A percentile compares a stretch with the other conserved stretches of the same genome.
Conservation (phyloP, 2,797 vertebrate genomes). For the Parauchenoglanis ngamensis region DNA sequence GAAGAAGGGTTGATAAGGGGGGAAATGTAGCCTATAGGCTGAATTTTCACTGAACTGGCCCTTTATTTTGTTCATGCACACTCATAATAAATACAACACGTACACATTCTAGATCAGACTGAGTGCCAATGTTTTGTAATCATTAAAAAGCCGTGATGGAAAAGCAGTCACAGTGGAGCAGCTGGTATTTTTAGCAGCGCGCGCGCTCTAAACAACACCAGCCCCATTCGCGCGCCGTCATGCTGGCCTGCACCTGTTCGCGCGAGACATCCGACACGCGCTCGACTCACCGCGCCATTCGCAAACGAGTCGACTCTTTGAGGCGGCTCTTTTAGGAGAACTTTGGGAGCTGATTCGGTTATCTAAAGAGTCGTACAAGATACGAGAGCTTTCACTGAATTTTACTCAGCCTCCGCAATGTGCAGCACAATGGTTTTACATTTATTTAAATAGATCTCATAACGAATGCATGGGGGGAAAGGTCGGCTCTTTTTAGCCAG, state of each 20-base stretch:
- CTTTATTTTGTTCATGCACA: neutral
- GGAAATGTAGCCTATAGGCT: neutral
- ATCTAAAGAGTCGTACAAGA: neutral
- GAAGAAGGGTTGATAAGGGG: neutral
- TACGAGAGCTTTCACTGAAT: neutral
- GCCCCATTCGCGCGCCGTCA: constrained; percentile 21
- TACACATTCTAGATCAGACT: neutral
- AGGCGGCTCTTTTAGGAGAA: neutral
- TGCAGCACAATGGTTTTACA: neutral
- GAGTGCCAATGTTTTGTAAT: neutral
- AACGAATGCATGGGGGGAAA: neutral
- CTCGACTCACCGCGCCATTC: neutral
- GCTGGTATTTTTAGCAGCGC: constrained; percentile 44
- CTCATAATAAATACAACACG: neutral
- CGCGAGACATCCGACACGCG: constrained; percentile 4
- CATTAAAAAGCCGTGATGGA: neutral
- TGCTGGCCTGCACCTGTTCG: constrained; percentile 49
- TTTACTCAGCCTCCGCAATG: neutral
- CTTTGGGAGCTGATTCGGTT: neutral
- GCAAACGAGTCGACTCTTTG: neutral
- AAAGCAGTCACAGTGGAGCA: constrained; percentile 25
- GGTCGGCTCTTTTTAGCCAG: neutral
- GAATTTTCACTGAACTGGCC: neutral
- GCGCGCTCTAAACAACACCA: neutral
- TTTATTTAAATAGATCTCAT: neutral